A percentile compares a stretch with the other conserved stretches of the same genome.
Conservation (phyloP, 2,888 invertebrate species). For the Erebia palarica region DNA sequence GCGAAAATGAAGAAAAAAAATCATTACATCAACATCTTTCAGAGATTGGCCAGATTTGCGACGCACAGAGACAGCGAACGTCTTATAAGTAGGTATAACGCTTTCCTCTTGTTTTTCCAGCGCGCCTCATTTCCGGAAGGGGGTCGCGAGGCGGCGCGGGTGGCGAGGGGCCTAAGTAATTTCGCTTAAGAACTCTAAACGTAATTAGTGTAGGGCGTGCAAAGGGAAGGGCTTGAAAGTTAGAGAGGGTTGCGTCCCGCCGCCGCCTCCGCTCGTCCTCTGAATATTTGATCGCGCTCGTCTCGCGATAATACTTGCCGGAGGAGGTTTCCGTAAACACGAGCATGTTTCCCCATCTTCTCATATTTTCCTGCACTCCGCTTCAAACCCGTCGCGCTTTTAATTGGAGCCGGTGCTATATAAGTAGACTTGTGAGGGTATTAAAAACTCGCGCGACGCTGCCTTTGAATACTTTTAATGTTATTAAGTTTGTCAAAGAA, state of each 20-base stretch:
- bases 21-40: conserved; percentile 82
- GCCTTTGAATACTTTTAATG: conserved; percentile 73
- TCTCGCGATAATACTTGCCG: conserved; percentile 81
- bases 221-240: conserved; percentile 84
- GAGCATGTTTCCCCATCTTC: conserved; percentile 74
- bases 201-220: conserved; percentile 86
- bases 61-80: conserved; percentile 74
- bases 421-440: conserved; percentile 79
- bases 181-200: conserved; percentile 87
- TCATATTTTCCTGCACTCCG: conserved; percentile 72
- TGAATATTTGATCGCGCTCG: conserved; percentile 81
- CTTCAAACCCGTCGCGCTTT: conserved; percentile 77
- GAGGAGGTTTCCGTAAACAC: conserved; percentile 81
- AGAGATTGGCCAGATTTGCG: conserved; percentile 81
- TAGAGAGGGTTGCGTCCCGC: conserved; percentile 83
- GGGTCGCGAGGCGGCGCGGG: conserved; percentile 69
- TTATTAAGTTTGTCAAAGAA: conserved; percentile 71
- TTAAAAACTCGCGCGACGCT: conserved; percentile 76
- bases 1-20: conserved; percentile 80
- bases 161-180: conserved; percentile 85
- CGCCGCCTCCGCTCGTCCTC: conserved; percentile 67
- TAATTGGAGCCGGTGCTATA: conserved; percentile 77
- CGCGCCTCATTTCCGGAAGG: conserved; percentile 81
- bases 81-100: conserved; percentile 69
- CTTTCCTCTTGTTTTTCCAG: conserved; percentile 81